Conservation (phyloP, 2,888 invertebrate species). For the Nomada lathburiana region DNA sequence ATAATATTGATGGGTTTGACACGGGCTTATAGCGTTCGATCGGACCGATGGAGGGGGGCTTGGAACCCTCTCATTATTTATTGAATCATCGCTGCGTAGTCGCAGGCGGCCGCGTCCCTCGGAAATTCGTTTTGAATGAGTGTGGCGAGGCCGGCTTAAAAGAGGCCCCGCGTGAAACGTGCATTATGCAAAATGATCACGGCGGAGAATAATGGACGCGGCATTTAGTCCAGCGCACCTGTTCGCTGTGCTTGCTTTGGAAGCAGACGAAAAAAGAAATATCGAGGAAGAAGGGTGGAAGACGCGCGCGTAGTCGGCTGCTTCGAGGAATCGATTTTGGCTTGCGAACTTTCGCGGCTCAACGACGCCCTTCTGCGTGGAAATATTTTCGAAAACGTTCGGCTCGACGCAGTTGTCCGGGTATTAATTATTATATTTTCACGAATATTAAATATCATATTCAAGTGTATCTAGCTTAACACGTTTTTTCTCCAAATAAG, state of each 20-base stretch:
- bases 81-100: slow-evolving; percentile 72
- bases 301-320: no score
- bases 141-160: slow-evolving; percentile 34
- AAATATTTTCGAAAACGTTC: not conserved
- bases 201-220: slow-evolving; percentile 54
- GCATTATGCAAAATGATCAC: slow-evolving; percentile 62
- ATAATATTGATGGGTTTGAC: slow-evolving; percentile 81
- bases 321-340: not conserved
- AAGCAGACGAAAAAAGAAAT: slow-evolving; percentile 15
- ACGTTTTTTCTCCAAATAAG: no score
- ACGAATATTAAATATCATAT: not conserved
- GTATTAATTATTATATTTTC: not conserved
- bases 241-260: slow-evolving; percentile 1
- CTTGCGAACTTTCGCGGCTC: not conserved
- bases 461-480: no score
- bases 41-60: slow-evolving; percentile 60
- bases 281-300: not conserved
- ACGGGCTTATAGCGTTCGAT: slow-evolving; percentile 67
- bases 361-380: no score
- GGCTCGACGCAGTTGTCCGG: not conserved
- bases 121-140: slow-evolving; percentile 57
- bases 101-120: slow-evolving; percentile 51
- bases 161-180: slow-evolving; percentile 29
- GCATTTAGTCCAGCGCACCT: slow-evolving; percentile 36
- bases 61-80: slow-evolving; percentile 74